Evolutionary conservation across 2,888 invertebrate genomes (phyloP), one percentile per base, ranked within the genome.

Genomic region (Brachypterus glaber): DNA sequence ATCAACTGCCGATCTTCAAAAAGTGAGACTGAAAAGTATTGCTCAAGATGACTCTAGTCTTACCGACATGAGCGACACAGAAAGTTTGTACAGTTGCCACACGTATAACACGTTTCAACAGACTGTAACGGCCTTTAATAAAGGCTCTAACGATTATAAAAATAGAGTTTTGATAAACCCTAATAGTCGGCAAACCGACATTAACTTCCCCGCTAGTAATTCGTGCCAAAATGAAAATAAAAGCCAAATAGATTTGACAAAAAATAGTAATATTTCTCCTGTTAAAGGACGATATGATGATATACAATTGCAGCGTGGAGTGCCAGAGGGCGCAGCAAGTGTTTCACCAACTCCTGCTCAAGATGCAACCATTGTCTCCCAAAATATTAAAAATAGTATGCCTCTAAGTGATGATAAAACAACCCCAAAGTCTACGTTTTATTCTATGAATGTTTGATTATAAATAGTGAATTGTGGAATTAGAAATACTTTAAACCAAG

Each of bases 371-470:
- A 39, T 53, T 46, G 40, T 44, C 4, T 55, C 63, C 27, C 18
- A 39, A 37, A 50, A 57, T 46, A 54, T 55, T 39, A 57, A 59
- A 35, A 57, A 53, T 21, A 53, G 64, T 56, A 64, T 69, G 33
- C 68, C 70, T 3, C 67, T 69, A 15, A 67, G 65, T 15, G 60
- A 70, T 2, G 60, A 71, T 16, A 72, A 73, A 43, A 69, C 71
- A 13, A 71, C 72, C 62, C 59, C 60, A 50, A 67, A 67, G 47
- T 77, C 81, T 25, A 71, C 86, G 21, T 86, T 83, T 61, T 87
- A 87, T 59, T 84, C 86, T 30, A 86, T 87, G 87, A 87, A 87
- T 59, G 86, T 87, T 68, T 87, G 82, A 85, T 21, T 21, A 21
- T 21, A n/a, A n/a, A n/a, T n/a, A n/a, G n/a, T n/a, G n/a, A n/a